Evolutionary conservation across 2,888 invertebrate genomes (phyloP).

Genomic region (Ptilodon capucinus): DNA sequence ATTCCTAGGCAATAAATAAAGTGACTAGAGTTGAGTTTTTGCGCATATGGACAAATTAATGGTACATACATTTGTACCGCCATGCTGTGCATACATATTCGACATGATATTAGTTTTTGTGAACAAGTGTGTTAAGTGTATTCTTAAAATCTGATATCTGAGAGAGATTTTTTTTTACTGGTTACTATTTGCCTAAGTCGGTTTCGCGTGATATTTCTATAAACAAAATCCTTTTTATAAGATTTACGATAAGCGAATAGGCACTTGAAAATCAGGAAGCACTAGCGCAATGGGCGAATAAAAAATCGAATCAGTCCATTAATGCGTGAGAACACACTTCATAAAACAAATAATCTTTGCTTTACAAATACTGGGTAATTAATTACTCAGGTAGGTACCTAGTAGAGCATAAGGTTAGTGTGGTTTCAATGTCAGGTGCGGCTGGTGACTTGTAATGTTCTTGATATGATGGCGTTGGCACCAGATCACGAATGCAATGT

Average conservation of each 20-base stretch:
- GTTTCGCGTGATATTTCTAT: no score
- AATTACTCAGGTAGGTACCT: conserved; percentile 35
- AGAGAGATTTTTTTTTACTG: no score
- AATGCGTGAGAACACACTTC: conserved; percentile 18
- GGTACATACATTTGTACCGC: no score
- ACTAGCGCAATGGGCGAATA: neutral
- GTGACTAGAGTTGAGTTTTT: no score
- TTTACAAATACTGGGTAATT: conserved; percentile 20
- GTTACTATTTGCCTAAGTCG: no score
- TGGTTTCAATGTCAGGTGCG: conserved; percentile 48
- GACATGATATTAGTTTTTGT: no score
- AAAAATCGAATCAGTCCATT: conserved; percentile 11
- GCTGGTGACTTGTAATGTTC: neutral
- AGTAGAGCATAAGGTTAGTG: conserved; percentile 37
- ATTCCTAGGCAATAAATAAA: no score
- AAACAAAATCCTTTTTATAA: neutral
- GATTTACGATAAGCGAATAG: neutral
- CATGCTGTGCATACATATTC: no score
- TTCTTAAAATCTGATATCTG: no score
- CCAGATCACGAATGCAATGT: neutral
- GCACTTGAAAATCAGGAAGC: conserved; percentile 10
- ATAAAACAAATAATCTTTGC: conserved; percentile 12
- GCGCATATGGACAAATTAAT: no score
- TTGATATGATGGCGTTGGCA: neutral
- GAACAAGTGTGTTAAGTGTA: no score